These are phyloP conservation scores for Amphiduros pacificus DNA, from an alignment of 2,888 invertebrate genomes.

Conservation along the genomic window DNA sequence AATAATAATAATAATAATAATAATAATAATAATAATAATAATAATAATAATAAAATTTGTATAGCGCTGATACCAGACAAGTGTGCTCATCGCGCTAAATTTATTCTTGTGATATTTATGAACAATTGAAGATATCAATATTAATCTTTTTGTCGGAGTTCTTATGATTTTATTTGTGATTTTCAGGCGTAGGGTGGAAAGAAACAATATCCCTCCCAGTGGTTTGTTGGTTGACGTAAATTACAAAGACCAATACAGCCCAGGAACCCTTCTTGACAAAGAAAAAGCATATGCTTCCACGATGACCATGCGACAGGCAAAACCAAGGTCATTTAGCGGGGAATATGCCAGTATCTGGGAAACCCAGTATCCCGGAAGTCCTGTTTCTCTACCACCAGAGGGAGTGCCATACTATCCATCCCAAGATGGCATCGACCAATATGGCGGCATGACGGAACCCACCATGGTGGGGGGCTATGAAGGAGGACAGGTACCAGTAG, in stretches of 20 bases:
- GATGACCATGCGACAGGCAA: not conserved
- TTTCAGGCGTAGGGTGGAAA: too few species aligned
- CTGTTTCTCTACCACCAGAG: not conserved
- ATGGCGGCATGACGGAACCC: constrained; percentile 7
- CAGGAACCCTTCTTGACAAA: not conserved
- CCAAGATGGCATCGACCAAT: constrained; percentile 1
- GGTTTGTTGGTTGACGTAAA: constrained; percentile 3
- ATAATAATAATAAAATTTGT: too few species aligned
- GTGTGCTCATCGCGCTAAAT: too few species aligned
- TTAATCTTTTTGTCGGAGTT: too few species aligned
- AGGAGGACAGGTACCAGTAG: not conserved
- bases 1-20: too few species aligned
- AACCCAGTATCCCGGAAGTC: constrained; percentile 8
- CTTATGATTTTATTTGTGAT: too few species aligned
- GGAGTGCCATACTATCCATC: not conserved
- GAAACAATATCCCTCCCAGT: too few species aligned
- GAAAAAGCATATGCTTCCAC: constrained; percentile 8
- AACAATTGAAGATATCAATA: too few species aligned
- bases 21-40: too few species aligned
- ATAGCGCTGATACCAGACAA: too few species aligned
- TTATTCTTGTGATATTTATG: too few species aligned
- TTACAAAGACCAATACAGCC: constrained; percentile 10
- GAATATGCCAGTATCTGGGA: constrained; percentile 18
- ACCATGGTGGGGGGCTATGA: not conserved
- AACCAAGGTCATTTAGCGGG: constrained; percentile 6